These are phyloP conservation scores for Sisyra terminalis DNA, from an alignment of 2,888 invertebrate species.

Conservation along the genomic window DNA sequence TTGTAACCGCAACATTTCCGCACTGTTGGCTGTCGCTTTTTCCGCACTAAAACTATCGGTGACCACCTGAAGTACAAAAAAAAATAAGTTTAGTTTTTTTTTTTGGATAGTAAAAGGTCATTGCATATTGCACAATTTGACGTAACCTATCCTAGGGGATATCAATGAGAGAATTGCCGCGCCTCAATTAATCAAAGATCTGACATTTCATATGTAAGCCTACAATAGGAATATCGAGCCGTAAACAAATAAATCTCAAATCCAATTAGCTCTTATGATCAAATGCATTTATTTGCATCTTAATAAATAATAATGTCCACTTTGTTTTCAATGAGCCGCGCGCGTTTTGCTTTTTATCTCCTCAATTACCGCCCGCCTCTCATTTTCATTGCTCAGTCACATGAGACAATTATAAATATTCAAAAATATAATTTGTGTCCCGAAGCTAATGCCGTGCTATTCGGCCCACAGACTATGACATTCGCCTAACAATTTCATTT, in stretches of 20 bases:
- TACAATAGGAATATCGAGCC: background rate
- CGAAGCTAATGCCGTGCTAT: no score
- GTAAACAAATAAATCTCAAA: background rate
- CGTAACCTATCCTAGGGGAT: background rate
- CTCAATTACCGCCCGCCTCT: no score
- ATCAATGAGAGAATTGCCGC: no score
- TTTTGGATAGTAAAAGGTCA: background rate
- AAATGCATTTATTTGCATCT: background rate
- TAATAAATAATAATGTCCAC: background rate
- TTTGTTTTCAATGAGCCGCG: background rate
- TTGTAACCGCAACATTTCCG: slow-evolving; percentile 57
- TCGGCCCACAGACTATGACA: no score
- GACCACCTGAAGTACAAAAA: slow-evolving; percentile 34
- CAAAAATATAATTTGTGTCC: no score
- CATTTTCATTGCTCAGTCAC: no score
- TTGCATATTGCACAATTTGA: slow-evolving; percentile 2
- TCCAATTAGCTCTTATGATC: background rate
- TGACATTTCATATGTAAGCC: background rate
- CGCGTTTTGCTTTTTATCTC: no score
- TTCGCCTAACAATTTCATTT: no score
- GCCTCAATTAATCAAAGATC: no score
- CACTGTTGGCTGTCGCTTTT: slow-evolving; percentile 53
- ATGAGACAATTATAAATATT: no score
- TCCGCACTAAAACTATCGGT: slow-evolving; percentile 71
- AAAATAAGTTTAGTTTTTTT: slow-evolving; percentile 5